Percentiles rank a stretch among this genome's conserved stretches.
Evolutionary conservation across 2,888 invertebrate genomes (phyloP).

Genomic region (Sinohyriopsis cumingii): DNA sequence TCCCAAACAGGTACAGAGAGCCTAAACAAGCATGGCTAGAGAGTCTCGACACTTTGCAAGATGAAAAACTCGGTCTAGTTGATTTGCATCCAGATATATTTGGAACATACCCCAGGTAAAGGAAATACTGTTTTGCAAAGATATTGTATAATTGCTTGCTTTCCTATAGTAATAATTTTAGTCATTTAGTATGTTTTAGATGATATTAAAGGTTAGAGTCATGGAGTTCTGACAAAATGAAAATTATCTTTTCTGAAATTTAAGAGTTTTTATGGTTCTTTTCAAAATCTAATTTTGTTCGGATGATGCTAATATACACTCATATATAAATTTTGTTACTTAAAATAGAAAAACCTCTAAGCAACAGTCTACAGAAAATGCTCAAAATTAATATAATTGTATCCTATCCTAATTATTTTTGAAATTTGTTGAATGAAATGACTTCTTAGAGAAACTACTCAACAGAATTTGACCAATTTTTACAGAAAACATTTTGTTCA

Average conservation of each 20-base stretch:
- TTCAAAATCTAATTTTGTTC: too few relatives aligned
- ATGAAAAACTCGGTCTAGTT: constrained; percentile 80
- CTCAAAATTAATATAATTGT: not conserved
- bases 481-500: too few relatives aligned
- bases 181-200: too few relatives aligned
- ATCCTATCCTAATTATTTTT: not conserved
- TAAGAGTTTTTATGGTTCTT: too few relatives aligned
- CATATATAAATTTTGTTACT: too few relatives aligned
- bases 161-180: not conserved
- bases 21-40: constrained; percentile 72
- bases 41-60: constrained; percentile 59
- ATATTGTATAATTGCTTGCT: not conserved
- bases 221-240: not conserved
- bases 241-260: too few relatives aligned
- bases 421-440: not conserved
- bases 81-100: constrained; percentile 93
- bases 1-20: constrained; percentile 43
- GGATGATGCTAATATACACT: too few relatives aligned
- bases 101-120: constrained; percentile 82
- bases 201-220: too few relatives aligned
- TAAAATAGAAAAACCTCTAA: too few relatives aligned
- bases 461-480: not conserved
- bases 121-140: constrained; percentile 23
- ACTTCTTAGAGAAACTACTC: not conserved
- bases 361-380: not conserved